Base-by-base conservation (phyloP, 1,140 invertebrate species). In the Aphaenogaster rudis region DNA sequence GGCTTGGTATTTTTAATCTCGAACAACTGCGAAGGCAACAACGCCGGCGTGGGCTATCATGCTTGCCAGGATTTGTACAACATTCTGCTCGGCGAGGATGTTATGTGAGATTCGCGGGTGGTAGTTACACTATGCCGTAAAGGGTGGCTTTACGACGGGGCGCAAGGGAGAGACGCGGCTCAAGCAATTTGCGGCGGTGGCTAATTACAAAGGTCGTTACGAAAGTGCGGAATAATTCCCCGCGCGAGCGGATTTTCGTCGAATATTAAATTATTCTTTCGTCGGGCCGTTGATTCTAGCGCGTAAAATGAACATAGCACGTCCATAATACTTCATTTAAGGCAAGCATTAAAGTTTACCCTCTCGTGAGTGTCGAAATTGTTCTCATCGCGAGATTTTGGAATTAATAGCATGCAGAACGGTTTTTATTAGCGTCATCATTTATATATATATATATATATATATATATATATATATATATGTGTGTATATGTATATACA, bases 121-220 rank as follows among this genome's bases (percentile, higher is more conserved):
- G 45, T 48, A 7, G 45, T 50, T 21, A n/a, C 36, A 71, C 45
- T 77, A 50, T 54, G 45, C 42, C 45, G 63, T 39, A 54, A 78
- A 45, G 48, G 67, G 81, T 80, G 28, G 69, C 33, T 89, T 89
- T 61, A 86, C 57, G 80, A 82, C n/a, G 21, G 13, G 33, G 17
- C 33, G 45, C 57, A 57, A 45, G 63, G 21, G 9, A 39, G 71
- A 79, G 86, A 15, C n/a, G 71, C 45, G 59, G 66, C 52, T 77
- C 81, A 39, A 64, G 77, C 86, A 93, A 93, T 92, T 93, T 92
- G 88, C 80, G 88, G 81, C 61, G 79, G 87, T 80, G 87, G 88
- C 91, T 93, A 93, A 93, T 94, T 93, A 92, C 90, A 90, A 89
- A 85, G 78, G 86, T 93, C 89, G 87, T 92, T 92, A 91, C 86